These are phyloP conservation scores for Aspidoscelis tigris DNA, from an alignment of 2,113 vertebrate genomes.

Conservation along the genomic window DNA sequence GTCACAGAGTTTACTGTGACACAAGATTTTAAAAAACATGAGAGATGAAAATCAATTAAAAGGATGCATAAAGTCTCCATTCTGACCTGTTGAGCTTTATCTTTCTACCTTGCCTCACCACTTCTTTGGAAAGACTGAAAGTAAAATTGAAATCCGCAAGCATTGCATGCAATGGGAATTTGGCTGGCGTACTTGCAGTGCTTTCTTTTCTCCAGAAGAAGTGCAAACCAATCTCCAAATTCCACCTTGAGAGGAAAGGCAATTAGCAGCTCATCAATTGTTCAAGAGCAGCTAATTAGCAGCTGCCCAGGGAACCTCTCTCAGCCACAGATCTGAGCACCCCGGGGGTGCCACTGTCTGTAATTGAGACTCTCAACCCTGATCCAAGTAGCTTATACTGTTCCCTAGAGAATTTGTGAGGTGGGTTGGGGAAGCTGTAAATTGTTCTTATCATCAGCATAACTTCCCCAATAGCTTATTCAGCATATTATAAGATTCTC, in stretches of 20 bases:
- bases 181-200: not conserved
- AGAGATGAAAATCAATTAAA: too few species aligned
- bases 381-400: not conserved
- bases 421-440: not conserved
- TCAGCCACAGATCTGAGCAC: constrained; percentile 36
- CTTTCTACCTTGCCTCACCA: not conserved
- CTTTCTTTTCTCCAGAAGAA: not conserved
- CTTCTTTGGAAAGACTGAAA: not conserved
- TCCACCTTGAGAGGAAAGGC: constrained; percentile 66
- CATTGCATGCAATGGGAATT: not conserved
- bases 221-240: constrained; percentile 47
- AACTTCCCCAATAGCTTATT: not conserved
- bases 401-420: not conserved
- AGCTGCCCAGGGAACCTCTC: constrained; percentile 63
- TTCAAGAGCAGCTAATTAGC: constrained; percentile 72
- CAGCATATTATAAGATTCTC: not conserved
- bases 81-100: not conserved
- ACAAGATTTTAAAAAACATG: too few species aligned
- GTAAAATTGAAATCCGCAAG: not conserved
- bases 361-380: constrained; percentile 17
- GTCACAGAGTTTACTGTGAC: too few species aligned
- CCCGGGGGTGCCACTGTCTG: not conserved
- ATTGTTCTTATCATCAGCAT: not conserved
- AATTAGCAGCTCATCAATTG: constrained; percentile 69
- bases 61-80: not conserved